Base-by-base conservation (phyloP, 2,113 vertebrate genomes). In the Anguilla rostrata region DNA sequence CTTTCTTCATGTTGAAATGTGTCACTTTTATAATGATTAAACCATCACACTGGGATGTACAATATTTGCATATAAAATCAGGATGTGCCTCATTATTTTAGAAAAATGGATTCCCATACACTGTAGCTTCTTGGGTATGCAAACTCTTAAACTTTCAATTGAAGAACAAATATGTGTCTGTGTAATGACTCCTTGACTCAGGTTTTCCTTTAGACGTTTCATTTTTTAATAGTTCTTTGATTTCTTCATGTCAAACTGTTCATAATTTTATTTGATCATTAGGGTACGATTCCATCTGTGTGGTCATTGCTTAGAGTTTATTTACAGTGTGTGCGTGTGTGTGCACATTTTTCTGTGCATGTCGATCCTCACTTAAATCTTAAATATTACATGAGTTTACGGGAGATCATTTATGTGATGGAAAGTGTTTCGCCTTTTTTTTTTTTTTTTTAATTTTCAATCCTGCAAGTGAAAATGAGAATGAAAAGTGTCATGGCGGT, bases 391-490 rank as follows among this genome's bases (percentile, higher is more conserved):
- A 43, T 40, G 71, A 49, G 41, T 43, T n/a, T 78, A 84, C 78
- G 60, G 12, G 40, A 39, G 11, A 40, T 85, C 85, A 41, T 84
- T 87, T 87, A 84, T 40, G 81, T 49, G 40, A 85, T 81, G 84
- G 81, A 81, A 75, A 40, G 82, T 78, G 60, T 85, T 80, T 40
- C 14, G 2, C 18, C 40, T 83, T 86, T 89, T 89, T 87, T 89
- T 91, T 89, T 85, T 85, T 91, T 84, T 9, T 34, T 34, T 34
- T 34, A 87, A 82, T 83, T 86, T 85, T 81, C 78, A 90, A 90
- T 92, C 88, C 84, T 46, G 88, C 88, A 91, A 92, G 83, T 91
- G 89, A 90, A 89, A 86, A 85, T 39, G 66, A 57, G 53, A 66
- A 85, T 91, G 89, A 91, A 80, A 84, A 91, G 90, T 90, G 86